These are phyloP conservation scores for Thymelicus acteon DNA, from an alignment of 2,888 invertebrate genomes.

Conservation along the genomic window DNA sequence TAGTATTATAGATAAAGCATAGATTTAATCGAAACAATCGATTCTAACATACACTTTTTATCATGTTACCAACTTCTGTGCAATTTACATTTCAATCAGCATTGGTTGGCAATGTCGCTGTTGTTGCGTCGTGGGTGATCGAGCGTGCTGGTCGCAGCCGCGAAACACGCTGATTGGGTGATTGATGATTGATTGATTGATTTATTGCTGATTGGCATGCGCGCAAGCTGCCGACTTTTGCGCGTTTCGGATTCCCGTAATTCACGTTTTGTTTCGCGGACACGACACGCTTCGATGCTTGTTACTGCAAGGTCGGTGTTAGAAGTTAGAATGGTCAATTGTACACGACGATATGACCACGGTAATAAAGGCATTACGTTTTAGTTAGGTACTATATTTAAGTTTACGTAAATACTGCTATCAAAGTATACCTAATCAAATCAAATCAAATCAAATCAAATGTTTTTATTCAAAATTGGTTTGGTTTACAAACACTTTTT, in stretches of 20 bases:
- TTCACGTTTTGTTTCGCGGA: conserved; percentile 10
- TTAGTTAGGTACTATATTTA: too few species aligned
- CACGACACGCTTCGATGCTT: background rate
- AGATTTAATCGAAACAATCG: background rate
- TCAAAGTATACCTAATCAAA: too few species aligned
- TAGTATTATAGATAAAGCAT: background rate
- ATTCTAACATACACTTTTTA: background rate
- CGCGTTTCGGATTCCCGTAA: conserved; percentile 19
- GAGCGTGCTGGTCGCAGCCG: conserved; percentile 29
- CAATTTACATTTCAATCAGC: conserved; percentile 29
- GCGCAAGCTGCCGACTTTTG: conserved; percentile 31
- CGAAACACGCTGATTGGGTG: conserved; percentile 35
- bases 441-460: too few species aligned
- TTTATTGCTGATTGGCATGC: conserved; percentile 37
- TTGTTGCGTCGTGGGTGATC: conserved; percentile 33
- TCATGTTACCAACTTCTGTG: conserved; percentile 13
- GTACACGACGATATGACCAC: background rate
- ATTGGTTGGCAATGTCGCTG: conserved; percentile 24
- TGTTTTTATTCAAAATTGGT: too few species aligned
- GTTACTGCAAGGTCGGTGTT: conserved; percentile 1
- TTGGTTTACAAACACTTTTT: too few species aligned
- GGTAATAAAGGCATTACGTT: too few species aligned
- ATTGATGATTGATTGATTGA: conserved; percentile 36
- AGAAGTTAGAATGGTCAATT: background rate
- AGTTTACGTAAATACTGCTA: too few species aligned